These are phyloP conservation scores for Calosoma granatense DNA, from an alignment of 1,140 invertebrate genomes.

Conservation along the genomic window DNA sequence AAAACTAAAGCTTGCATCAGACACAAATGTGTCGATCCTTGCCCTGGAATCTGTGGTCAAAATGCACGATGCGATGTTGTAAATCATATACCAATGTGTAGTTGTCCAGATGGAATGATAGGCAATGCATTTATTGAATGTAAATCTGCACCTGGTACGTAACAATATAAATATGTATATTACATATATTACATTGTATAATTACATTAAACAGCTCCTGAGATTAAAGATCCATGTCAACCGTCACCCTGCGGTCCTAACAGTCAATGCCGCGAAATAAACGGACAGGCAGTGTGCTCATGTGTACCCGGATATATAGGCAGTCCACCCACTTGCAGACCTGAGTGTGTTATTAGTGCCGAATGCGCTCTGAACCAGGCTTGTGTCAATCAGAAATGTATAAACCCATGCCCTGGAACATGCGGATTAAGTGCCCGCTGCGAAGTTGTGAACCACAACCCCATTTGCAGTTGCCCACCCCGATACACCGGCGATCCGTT, in stretches of 20 bases:
- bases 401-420: conserved; percentile 56
- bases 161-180: background rate
- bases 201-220: conserved; percentile 15
- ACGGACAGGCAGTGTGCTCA: conserved; percentile 62
- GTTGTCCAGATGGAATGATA: conserved; percentile 50
- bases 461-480: conserved; percentile 53
- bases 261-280: conserved; percentile 59
- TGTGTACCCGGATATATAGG: conserved; percentile 61
- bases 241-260: conserved; percentile 70
- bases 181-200: conserved; percentile 15
- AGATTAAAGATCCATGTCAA: conserved; percentile 47
- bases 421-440: conserved; percentile 57
- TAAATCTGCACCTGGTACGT: conserved; percentile 40
- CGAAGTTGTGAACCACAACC: conserved; percentile 55
- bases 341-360: conserved; percentile 55
- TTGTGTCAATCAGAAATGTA: conserved; percentile 54
- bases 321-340: conserved; percentile 56
- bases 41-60: conserved; percentile 60
- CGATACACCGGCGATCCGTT: conserved; percentile 60
- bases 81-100: conserved; percentile 61
- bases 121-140: conserved; percentile 61
- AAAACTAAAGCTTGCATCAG: conserved; percentile 53
- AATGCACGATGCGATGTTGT: conserved; percentile 58
- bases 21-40: conserved; percentile 63
- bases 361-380: conserved; percentile 53